Conservation (phyloP, 2,888 invertebrate species). For the Drosophila demipolita region DNA sequence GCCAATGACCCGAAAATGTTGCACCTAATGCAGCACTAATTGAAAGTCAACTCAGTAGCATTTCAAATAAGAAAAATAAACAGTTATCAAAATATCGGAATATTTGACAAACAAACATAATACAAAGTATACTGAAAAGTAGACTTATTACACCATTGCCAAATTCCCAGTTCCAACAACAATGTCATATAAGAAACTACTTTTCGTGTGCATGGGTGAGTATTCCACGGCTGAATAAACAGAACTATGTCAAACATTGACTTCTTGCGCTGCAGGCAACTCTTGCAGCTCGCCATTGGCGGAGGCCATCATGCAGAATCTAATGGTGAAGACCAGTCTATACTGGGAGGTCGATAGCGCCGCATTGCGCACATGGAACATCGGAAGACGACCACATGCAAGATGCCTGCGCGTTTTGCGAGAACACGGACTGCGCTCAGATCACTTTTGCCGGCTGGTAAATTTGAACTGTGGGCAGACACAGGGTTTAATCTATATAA, state of each 20-base stretch:
- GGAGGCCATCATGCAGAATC: constrained; percentile 91
- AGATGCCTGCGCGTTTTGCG: constrained; percentile 87
- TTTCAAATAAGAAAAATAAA: neutral
- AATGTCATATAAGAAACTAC: constrained; percentile 62
- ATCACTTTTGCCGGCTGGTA: constrained; percentile 88
- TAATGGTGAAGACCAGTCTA: constrained; percentile 82
- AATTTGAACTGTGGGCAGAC: neutral
- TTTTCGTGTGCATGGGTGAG: constrained; percentile 72
- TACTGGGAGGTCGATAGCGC: constrained; percentile 95
- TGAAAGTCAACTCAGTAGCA: constrained; percentile 30
- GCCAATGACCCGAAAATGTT: constrained; percentile 23
- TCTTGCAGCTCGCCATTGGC: constrained; percentile 98
- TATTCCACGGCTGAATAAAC: neutral
- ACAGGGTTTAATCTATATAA: neutral
- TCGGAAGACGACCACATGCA: constrained; percentile 91
- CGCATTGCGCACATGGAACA: constrained; percentile 93
- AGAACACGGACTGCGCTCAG: constrained; percentile 87
- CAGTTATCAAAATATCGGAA: neutral
- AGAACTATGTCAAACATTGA: too few species aligned
- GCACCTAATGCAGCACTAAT: neutral
- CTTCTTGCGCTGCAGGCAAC: constrained; percentile 88
- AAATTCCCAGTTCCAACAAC: constrained; percentile 38
- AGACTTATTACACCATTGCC: neutral
- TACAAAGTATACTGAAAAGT: neutral
- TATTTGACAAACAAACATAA: neutral